Evolutionary conservation across 2,113 vertebrate genomes (phyloP), one percentile per base, ranked within the genome.

Genomic region (Baryphthengus martii): DNA sequence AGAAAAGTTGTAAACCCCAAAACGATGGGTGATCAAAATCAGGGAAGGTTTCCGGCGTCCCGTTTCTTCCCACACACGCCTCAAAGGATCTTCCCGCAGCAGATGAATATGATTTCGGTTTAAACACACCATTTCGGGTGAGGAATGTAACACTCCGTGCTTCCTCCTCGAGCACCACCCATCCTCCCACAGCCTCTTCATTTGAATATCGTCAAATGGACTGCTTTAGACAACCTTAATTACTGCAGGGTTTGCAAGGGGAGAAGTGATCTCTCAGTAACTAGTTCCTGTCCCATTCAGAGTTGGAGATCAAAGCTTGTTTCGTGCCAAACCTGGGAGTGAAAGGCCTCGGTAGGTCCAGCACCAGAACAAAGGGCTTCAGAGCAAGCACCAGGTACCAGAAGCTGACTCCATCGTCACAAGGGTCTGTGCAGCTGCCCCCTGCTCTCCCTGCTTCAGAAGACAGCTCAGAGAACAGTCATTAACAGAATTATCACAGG

Each of bases 11-110:
- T 6, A 79, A 70, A 53, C 3, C 66, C 74, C 77, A 5, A 10
- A 45, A 15, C 0, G 9, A 67, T 1, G 2, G 23, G 10, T 8
- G 24, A 73, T 1, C 20, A 33, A 20, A 37, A 4, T 0, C 0
- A 35, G n/a, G 26, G 68, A 42, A 26, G 17, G 33, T 15, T 17
- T 17, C 82, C 25, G 3, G 5, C 3, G 42, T 2, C 65, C 83
- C 28, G 5, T 15, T 59, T 59, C 39, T 81, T 59, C 77, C 73
- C 66, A 44, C 77, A 14, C 72, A 45, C 72, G 7, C 25, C 88
- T 79, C 58, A 24, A 2, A 94, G 63, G 35, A 59, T 6, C 56
- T 75, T 65, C 62, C 85, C 88, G 37, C 67, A 81, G 65, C 47
- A 70, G 67, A 55, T 26, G 37, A 77, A 73, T 6, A 65, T 25